phyloP scores from a whole-genome alignment of 2,797 vertebrate species.

The Notoglanidium macrostoma region DNA sequence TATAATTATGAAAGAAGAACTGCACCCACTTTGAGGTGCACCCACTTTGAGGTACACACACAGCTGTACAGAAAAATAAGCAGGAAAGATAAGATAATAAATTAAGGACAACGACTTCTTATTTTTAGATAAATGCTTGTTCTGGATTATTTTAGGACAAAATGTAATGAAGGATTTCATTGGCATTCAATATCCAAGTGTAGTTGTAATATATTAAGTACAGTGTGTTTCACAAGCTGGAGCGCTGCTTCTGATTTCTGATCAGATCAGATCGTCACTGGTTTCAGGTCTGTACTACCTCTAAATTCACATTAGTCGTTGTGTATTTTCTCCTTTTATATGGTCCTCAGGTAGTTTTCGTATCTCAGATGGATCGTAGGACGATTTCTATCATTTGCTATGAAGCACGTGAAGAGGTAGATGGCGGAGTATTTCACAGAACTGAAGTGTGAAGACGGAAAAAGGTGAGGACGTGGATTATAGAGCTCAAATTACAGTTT shows the following conservation, averaged over 20 bases:
- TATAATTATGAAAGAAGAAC: not conserved
- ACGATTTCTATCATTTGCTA: slow-evolving; percentile 85
- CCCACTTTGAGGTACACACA: not conserved
- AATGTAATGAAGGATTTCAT: not conserved
- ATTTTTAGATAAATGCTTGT: not conserved
- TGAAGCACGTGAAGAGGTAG: slow-evolving; percentile 87
- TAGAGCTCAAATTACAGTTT: slow-evolving; percentile 1
- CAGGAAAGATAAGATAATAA: not conserved
- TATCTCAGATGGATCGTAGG: slow-evolving; percentile 33
- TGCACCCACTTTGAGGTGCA: not conserved
- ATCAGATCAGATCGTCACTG: not conserved
- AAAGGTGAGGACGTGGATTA: not conserved
- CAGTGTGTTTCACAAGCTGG: not conserved
- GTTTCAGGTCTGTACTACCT: not conserved
- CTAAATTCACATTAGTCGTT: not conserved
- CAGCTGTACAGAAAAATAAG: not conserved
- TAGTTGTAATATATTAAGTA: not conserved
- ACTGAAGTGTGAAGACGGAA: slow-evolving; percentile 65
- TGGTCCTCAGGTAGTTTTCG: slow-evolving; percentile 44
- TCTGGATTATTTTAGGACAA: not conserved
- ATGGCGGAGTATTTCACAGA: slow-evolving; percentile 82
- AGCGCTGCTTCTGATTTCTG: not conserved
- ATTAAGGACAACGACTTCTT: not conserved
- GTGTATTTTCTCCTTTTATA: not conserved
- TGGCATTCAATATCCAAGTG: not conserved